Evolutionary conservation across 2,113 vertebrate genomes (phyloP).

Genomic region (Petrocephalus zakoni): DNA sequence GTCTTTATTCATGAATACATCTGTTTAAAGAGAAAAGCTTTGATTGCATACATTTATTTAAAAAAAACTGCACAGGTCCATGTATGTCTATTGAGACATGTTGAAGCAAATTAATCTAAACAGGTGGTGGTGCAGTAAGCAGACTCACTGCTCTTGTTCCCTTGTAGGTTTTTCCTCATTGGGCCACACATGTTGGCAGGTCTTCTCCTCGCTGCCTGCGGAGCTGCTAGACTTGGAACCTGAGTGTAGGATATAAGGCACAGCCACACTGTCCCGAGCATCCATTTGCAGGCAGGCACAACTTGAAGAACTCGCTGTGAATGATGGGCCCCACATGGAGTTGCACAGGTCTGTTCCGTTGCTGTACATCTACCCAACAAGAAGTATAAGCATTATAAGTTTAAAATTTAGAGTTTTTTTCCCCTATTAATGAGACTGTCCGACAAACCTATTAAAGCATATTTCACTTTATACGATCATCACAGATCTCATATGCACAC

Average conservation of each 20-base stretch:
- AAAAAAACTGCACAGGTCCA: neutral
- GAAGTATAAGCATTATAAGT: neutral
- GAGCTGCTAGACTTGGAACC: conserved; percentile 41
- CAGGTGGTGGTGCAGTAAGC: neutral
- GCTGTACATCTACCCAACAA: conserved; percentile 47
- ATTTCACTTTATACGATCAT: neutral
- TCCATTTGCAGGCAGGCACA: conserved; percentile 61
- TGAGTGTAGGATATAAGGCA: conserved; percentile 42
- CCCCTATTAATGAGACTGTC: neutral
- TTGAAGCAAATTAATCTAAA: too few species aligned
- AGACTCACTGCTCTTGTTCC: neutral
- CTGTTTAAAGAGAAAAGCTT: neutral
- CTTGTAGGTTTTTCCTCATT: neutral
- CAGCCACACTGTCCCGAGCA: conserved; percentile 39
- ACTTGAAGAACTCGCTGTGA: conserved; percentile 46
- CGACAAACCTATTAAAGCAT: neutral
- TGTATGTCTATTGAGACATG: neutral
- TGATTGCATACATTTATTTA: neutral
- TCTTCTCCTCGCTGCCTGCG: neutral
- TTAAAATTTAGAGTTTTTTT: neutral
- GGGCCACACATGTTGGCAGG: neutral
- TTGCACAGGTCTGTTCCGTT: conserved; percentile 56
- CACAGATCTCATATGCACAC: neutral
- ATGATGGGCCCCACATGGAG: conserved; percentile 56
- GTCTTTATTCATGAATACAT: neutral